Base-by-base conservation (phyloP, 2,888 invertebrate genomes). In the Theretra japonica region DNA sequence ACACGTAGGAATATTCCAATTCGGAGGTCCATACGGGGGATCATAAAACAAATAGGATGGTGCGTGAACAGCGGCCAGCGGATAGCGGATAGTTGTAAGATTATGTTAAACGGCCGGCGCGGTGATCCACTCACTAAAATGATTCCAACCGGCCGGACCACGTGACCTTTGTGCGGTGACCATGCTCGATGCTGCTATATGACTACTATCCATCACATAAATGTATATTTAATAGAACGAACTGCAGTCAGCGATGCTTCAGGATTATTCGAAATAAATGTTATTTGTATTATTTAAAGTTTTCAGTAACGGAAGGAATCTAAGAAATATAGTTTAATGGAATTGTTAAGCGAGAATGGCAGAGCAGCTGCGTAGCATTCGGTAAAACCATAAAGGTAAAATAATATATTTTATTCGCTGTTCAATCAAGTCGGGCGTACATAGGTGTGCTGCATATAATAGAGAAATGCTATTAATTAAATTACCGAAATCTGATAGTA, bases 71-170 rank as follows among this genome's bases (percentile, higher is more conserved):
- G 73, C 65, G 48, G 65, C 77, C 77, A 77, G 73, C 65, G 48
- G 65, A 76, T 76, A 77, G 73, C 23, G 23, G 65, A 77, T 76
- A 77, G 73, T 6, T 23, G 81, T 80, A 82, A 88, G 89, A 90
- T 91, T 90, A 90, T 90, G 90, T 84, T 86, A 87, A 88, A 88
- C 82, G 85, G 82, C 23, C 65, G 65, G 23, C 21, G 60, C 41
- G 48, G 65, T 25, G 80, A 84, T 85, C 78, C 82, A 82, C 83
- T 48, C 65, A 15, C 65, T 48, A 65, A 41, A 65, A 83, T 86
- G 85, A 84, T 83, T 85, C 83, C 79, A 79, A 84, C 11, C 19
- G n/a, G 7, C n/a, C 53, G 53, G 65, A n/a, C 41, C 89, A 88
- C 88, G 53, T n/a, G n/a, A 17, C 53, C n/a, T 89, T 21, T 30